A percentile compares a stretch with the other conserved stretches of the same genome.
phyloP scores from a whole-genome alignment of 2,888 invertebrate species.

The Tanytarsus gracilentus region DNA sequence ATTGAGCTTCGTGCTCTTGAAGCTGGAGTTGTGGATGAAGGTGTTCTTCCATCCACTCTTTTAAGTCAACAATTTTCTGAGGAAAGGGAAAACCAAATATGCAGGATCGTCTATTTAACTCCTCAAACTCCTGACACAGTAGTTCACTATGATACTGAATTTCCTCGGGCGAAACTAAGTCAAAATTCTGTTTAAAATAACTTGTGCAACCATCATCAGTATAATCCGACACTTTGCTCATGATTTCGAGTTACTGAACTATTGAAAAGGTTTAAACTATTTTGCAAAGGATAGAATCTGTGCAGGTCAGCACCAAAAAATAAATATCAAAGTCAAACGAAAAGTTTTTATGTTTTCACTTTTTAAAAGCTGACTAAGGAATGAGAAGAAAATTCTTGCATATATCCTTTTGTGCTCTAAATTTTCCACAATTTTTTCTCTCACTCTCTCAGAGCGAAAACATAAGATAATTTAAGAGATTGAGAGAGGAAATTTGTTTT shows the following conservation, averaged over 20 bases:
- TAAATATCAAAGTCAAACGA: too few species aligned
- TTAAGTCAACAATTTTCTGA: not conserved
- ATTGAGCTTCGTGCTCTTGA: not conserved
- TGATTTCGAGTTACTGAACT: not conserved
- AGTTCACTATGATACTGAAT: conserved; percentile 13
- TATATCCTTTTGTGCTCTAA: too few species aligned
- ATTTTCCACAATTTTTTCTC: too few species aligned
- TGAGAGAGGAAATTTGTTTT: too few species aligned
- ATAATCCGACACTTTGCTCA: conserved; percentile 9
- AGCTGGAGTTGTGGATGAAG: conserved; percentile 12
- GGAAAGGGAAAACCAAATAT: conserved; percentile 1
- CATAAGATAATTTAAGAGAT: too few species aligned
- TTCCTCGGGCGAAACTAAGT: conserved; percentile 21
- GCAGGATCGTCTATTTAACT: conserved; percentile 5
- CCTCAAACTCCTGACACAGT: conserved; percentile 8
- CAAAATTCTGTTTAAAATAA: conserved; percentile 20
- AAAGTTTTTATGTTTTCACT: too few species aligned
- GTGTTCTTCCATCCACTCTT: conserved; percentile 21
- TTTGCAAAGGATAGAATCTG: too few species aligned
- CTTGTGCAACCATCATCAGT: not conserved
- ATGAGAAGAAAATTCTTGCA: too few species aligned
- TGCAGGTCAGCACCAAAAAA: too few species aligned
- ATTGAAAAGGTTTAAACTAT: not conserved
- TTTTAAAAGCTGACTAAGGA: too few species aligned
- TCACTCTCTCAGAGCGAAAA: too few species aligned